Base-by-base conservation (phyloP, 2,888 invertebrate species). In the Lochmaea crataegi region DNA sequence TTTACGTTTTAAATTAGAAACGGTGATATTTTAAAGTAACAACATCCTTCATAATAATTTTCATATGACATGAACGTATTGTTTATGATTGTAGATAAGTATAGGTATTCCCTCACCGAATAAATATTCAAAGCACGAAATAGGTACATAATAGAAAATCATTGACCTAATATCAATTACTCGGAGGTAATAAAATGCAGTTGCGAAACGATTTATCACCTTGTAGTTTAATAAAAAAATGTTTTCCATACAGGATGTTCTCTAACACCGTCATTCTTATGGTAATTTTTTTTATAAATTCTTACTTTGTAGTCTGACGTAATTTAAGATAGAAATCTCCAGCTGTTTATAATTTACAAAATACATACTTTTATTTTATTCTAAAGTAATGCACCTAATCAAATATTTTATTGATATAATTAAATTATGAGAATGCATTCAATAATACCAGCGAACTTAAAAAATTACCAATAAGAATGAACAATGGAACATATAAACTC, bases 111-210 rank as follows among this genome's bases (percentile, higher is more conserved):
- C 48, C 57, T 51, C 7, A 68, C 64, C 10, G 10, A 72, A 32
- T 74, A 68, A 68, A 71, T 41, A 74, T 74, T 67, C 74, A 70
- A 71, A 63, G 64, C 74, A 71, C 58, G 63, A 53, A 72, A 56
- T 51, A n/a, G n/a, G n/a, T n/a, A 70, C 66, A 70, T 56, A 65
- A 68, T 51, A 58, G 65, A 68, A 73, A 73, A 73, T 67, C 73
- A 73, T 71, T 74, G 74, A 74, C 74, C 74, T 45, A 74, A 48
- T 67, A 74, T 68, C 63, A 53, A 74, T 74, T 68, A 70, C 58
- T 41, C 58, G 56, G 69, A 67, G 66, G 64, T 51, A 66, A 66
- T 71, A 66, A 61, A 66, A 45, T 32, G 18, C 14, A 53, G 14
- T 72, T 72, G 68, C 57, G 65, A 68, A 68, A 72, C 61, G 32